A percentile compares a stretch with the other conserved stretches of the same genome.
phyloP scores from a whole-genome alignment of 2,113 vertebrate species.

The Plotosus lineatus region DNA sequence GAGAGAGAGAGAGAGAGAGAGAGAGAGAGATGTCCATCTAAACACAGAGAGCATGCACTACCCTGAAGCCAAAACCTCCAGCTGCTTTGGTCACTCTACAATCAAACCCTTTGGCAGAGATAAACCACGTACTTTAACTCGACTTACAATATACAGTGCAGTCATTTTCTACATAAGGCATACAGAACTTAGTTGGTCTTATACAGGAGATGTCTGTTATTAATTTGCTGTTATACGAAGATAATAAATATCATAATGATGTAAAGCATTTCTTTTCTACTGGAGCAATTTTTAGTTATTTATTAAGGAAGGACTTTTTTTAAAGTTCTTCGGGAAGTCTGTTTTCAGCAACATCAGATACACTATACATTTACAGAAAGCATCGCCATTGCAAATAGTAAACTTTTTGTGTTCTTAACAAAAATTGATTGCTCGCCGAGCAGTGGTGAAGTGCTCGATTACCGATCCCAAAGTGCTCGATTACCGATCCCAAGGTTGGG shows the following conservation, averaged over 20 bases:
- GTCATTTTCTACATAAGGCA: background rate
- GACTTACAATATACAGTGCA: background rate
- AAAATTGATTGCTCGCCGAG: too few relatives aligned
- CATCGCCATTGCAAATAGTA: background rate
- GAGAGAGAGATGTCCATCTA: background rate
- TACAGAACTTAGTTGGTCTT: background rate
- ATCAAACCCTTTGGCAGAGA: background rate
- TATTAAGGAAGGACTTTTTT: background rate
- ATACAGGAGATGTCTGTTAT: background rate
- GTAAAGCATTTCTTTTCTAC: background rate
- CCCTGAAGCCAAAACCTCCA: conserved; percentile 17
- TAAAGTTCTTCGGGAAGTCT: background rate
- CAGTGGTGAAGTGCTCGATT: too few relatives aligned
- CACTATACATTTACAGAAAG: background rate
- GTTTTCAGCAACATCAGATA: background rate
- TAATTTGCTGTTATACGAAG: background rate
- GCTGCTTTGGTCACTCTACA: conserved; percentile 22
- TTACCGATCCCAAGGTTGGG: too few relatives aligned
- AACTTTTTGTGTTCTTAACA: background rate
- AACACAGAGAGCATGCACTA: background rate
- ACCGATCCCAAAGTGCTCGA: too few relatives aligned
- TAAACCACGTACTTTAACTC: background rate
- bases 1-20: background rate
- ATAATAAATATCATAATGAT: background rate
- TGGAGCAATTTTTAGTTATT: background rate